phyloP scores from a whole-genome alignment of 2,113 vertebrate genomes.

The Gila orcuttii region DNA sequence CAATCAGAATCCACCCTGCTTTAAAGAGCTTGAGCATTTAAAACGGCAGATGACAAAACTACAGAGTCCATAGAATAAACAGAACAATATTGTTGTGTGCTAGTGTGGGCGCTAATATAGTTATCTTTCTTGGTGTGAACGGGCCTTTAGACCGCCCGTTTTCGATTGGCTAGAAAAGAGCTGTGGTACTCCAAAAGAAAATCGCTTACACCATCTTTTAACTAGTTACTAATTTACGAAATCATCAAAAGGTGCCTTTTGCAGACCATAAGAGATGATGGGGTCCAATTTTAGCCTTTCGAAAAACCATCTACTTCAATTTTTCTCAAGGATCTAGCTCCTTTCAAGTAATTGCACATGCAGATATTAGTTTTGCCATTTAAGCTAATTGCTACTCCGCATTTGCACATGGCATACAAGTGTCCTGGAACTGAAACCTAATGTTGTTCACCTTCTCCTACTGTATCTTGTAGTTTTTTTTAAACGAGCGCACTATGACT shows the following conservation, averaged over 20 bases:
- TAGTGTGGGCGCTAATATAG: no score
- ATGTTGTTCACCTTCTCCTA: conserved; percentile 53
- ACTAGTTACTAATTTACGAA: conserved; percentile 23
- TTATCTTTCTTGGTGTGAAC: no score
- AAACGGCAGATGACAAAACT: no score
- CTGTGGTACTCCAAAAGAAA: background rate
- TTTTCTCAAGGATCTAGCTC: conserved; percentile 27
- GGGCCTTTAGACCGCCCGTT: background rate
- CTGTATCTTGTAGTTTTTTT: background rate
- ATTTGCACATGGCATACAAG: conserved; percentile 76
- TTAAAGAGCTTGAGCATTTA: no score
- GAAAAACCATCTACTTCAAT: conserved; percentile 43
- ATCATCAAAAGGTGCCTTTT: conserved; percentile 56
- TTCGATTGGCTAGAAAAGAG: background rate
- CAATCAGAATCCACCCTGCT: no score
- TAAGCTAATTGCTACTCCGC: conserved; percentile 49
- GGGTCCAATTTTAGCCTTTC: conserved; percentile 36
- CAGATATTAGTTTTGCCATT: conserved; percentile 23
- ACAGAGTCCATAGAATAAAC: no score
- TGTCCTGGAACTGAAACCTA: conserved; percentile 65
- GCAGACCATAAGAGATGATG: conserved; percentile 30
- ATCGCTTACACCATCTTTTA: conserved; percentile 10
- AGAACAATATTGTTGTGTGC: no score
- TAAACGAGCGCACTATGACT: conserved; percentile 41
- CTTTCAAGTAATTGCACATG: conserved; percentile 51